A percentile compares a stretch with the other conserved stretches of the same genome.
These are phyloP conservation scores for Corapipo altera DNA, from an alignment of 2,113 vertebrate species.

Conservation along the genomic window DNA sequence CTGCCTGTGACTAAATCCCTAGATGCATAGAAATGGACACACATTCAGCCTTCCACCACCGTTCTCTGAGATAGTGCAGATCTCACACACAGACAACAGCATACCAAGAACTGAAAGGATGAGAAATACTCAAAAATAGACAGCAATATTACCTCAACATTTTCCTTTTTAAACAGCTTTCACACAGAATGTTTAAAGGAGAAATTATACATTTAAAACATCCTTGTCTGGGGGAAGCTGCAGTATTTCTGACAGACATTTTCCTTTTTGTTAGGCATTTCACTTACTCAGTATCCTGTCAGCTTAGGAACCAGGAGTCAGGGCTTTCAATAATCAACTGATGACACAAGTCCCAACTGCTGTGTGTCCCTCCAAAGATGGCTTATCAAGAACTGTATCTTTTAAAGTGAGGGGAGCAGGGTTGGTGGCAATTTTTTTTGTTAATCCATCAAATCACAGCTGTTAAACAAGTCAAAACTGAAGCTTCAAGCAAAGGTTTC, in stretches of 20 bases:
- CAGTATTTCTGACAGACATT: neutral
- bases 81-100: neutral
- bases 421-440: accelerated
- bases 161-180: neutral
- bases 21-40: neutral
- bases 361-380: neutral
- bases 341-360: neutral
- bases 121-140: neutral
- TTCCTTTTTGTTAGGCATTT: neutral
- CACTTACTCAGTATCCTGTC: neutral
- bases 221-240: neutral
- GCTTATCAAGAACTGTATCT: neutral
- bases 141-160: neutral
- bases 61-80: accelerated
- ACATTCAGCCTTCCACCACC: neutral
- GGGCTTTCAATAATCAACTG: neutral
- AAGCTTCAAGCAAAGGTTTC: neutral
- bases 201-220: conserved; percentile 5
- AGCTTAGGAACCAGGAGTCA: neutral
- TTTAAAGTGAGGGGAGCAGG: neutral
- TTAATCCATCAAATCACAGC: neutral
- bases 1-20: neutral
- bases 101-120: neutral
- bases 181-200: neutral
- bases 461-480: neutral